Base-by-base conservation (phyloP, 2,888 invertebrate species). In the Cabera pusaria region DNA sequence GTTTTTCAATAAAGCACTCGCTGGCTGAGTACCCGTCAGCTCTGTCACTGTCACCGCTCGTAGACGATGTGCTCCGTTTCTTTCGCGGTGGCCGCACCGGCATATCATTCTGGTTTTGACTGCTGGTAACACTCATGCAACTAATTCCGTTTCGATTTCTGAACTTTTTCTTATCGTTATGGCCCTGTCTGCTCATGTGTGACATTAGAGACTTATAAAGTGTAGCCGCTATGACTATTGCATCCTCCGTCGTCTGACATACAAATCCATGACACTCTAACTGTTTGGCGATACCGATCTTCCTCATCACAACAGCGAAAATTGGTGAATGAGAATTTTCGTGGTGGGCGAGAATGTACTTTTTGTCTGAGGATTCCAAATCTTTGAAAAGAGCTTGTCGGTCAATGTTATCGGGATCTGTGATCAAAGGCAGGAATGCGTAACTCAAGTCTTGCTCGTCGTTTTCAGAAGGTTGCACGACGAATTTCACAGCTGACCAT, bases 201-300 rank as follows among this genome's bases (percentile, higher is more conserved):
- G 95, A 93, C 89, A 97, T 94, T 36, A 97, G 89, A 17, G 96
- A 96, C 81, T 96, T 95, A 83, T 97, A 97, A 54, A 97, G 90
- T 48, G 96, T 97, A 25, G 97, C 97, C 6, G 97, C 97, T 59
- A 97, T 95, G 0, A 96, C 96, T 19, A 97, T 95, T 47, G 97
- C 97, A 78, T 97, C 97, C 83, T 97, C 96, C 16, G 96, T 94
- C 61, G 94, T 94, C 76, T 94, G 94, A 79, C 97, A 97, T 57
- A 96, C 94, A 81, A 97, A 97, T 24, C 95, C 97, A 87, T 97
- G 97, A 78, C 97, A 97, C 86, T 97, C 96, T 47, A 97, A 83
- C 56, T 94, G 92, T 67, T 95, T 94, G 1, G 94, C 93, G 9
- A 93, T 93, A 24, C 93, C 94, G 29, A 92, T 91, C 66, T 93